Percentiles rank a stretch among this genome's conserved stretches.
Evolutionary conservation across 2,113 vertebrate genomes (phyloP).

Genomic region (Zonotrichia leucophrys): DNA sequence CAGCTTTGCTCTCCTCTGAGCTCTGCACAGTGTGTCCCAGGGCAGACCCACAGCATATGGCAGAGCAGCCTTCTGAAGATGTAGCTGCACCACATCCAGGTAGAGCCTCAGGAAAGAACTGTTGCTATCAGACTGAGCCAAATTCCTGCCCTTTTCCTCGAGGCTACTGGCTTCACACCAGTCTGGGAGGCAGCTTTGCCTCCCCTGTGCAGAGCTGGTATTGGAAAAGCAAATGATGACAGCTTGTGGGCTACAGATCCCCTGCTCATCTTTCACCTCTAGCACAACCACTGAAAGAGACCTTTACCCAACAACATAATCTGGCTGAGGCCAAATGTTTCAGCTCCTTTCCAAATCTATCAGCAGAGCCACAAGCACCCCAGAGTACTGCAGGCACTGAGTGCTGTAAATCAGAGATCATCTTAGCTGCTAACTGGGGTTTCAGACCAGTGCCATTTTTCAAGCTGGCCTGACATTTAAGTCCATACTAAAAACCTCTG

Average conservation of each 20-base stretch:
- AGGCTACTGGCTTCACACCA: background rate
- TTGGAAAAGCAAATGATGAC: background rate
- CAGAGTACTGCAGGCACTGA: background rate
- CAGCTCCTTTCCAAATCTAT: background rate
- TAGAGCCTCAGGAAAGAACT: slow-evolving; percentile 23
- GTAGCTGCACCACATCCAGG: slow-evolving; percentile 41
- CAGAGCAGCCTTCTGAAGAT: slow-evolving; percentile 15
- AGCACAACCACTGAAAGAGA: background rate
- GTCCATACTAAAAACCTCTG: background rate
- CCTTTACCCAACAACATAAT: background rate
- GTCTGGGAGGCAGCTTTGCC: background rate
- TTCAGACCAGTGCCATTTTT: background rate
- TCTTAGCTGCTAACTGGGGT: background rate
- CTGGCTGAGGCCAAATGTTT: background rate
- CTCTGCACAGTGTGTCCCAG: background rate
- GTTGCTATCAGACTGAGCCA: background rate
- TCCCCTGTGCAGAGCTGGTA: background rate
- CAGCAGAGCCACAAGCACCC: background rate
- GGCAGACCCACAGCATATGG: slow-evolving; percentile 7
- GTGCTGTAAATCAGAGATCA: background rate
- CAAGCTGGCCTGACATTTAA: background rate
- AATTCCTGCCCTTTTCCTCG: slow-evolving; percentile 16
- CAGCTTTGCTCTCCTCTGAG: background rate
- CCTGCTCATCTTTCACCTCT: background rate
- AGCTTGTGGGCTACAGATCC: accelerated